Base-by-base conservation (phyloP, 2,888 invertebrate genomes). In the Sycophila texana region DNA sequence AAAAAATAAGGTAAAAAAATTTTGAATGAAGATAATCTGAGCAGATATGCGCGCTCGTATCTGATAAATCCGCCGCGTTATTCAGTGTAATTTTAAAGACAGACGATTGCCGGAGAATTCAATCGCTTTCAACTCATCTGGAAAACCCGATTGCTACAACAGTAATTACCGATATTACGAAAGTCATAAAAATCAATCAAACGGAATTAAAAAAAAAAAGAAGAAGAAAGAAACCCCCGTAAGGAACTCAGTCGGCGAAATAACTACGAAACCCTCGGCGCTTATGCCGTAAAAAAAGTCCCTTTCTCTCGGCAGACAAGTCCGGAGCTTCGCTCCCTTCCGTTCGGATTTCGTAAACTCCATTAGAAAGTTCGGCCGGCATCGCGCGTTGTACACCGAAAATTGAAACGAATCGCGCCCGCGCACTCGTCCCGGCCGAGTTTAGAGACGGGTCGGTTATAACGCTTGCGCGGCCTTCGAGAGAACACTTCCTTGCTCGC, bases 381-480 rank as follows among this genome's bases (percentile, higher is more conserved):
- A 76, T 81, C 47, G 79, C 77, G 81, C 77, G 81, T 81, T 81
- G 74, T 81, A 77, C 26, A 26, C 72, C 68, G 81, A 82, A 83
- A 84, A 84, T 84, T 83, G 83, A 83, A 84, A 83, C 81, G 83
- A 84, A 83, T 84, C 83, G 83, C 77, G 79, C 70, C 5, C 7
- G 39, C 83, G 74, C 81, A 67, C 60, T 71, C 77, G 74, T 74
- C 66, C 66, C 1, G 55, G 47, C 70, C 53, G 26, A 70, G 63
- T 79, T 74, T 66, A 65, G 39, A 39, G 39, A 39, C 39, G 39
- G 39, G 5, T 7, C 7, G 39, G 16, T 30, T 14, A 26, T 30
- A 73, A 58, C 63, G 65, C 58, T 65, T 70, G 39, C 10, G 39
- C 39, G 39, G 39, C 39, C 39, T 73, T 66, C 53, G 20, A 26